Conservation (phyloP, 1,140 invertebrate species). For the Pectinophora gossypiella region DNA sequence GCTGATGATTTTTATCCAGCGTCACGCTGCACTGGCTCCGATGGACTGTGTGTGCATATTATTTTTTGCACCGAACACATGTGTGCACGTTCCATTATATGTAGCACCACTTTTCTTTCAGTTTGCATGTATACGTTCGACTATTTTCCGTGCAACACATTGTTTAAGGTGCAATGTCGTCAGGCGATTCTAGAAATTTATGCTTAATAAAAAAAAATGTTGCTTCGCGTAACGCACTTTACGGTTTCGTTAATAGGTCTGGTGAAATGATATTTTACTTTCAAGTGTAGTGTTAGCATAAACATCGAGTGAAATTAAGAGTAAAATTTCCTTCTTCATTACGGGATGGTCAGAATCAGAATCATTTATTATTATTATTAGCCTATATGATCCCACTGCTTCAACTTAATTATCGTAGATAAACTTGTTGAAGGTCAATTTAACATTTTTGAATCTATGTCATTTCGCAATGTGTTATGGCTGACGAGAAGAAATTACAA, state of each 20-base stretch:
- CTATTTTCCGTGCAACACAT: constrained; percentile 29
- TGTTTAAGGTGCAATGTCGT: constrained; percentile 38
- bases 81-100: constrained; percentile 34
- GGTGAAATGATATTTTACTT: constrained; percentile 59
- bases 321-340: no score
- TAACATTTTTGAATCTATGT: no score
- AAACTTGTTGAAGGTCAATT: no score
- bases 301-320: not conserved
- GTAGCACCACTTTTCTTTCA: constrained; percentile 51
- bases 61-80: constrained; percentile 41
- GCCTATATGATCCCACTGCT: no score
- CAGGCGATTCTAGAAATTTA: constrained; percentile 1
- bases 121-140: constrained; percentile 23
- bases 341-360: no score
- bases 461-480: no score
- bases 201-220: constrained; percentile 22
- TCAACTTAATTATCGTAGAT: no score
- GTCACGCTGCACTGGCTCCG: constrained; percentile 57
- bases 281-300: constrained; percentile 31
- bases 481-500: no score
- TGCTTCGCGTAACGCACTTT: constrained; percentile 27
- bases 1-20: constrained; percentile 65
- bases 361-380: no score
- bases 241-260: constrained; percentile 40
- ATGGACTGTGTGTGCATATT: constrained; percentile 36